Base-by-base conservation (phyloP, 1,140 invertebrate species). In the Tetramorium parvispinum region DNA sequence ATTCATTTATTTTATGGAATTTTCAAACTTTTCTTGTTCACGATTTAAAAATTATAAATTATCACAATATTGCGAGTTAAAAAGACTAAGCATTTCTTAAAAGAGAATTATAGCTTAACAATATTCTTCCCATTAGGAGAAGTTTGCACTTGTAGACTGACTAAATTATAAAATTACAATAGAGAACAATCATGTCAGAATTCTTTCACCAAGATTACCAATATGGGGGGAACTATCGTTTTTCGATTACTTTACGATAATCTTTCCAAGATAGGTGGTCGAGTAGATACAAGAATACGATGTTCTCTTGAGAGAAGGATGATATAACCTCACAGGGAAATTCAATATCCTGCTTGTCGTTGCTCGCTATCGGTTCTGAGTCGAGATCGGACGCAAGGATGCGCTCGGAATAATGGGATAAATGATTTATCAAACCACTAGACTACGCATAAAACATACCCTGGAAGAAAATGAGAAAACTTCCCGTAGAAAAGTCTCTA, bases 261-360 rank as follows among this genome's bases (percentile, higher is more conserved):
- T 70, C 68, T 63, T 43, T 21, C 8, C 46, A 40, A 88, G 76
- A 63, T 89, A 89, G 40, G 68, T 49, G 66, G 37, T 89, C 73
- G 83, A 71, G 46, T 76, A 57, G 68, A 86, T 82, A 76, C 70
- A 59, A 65, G 59, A 88, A 57, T 83, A 85, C 49, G 32, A 68
- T 43, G 65, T 73, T 59, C n/a, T 70, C 79, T 7, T 3, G 43
- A 59, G 76, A 70, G 37, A 1, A 37, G 65, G 61, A 78, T 53
- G 65, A 37, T 43, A 63, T 27, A 59, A 10, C 59, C 16, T 70
- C 70, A 37, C 43, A 66, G 66, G 57, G 70, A 88, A 86, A 86
- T 88, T 71, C 87, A 89, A 89, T 89, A 89, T 89, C 87, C 87
- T 88, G 87, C 16, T 89, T 87, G 79, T 87, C 73, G 55, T 71